Evolutionary conservation across 2,113 vertebrate genomes (phyloP).

Genomic region (Mastomys coucha): DNA sequence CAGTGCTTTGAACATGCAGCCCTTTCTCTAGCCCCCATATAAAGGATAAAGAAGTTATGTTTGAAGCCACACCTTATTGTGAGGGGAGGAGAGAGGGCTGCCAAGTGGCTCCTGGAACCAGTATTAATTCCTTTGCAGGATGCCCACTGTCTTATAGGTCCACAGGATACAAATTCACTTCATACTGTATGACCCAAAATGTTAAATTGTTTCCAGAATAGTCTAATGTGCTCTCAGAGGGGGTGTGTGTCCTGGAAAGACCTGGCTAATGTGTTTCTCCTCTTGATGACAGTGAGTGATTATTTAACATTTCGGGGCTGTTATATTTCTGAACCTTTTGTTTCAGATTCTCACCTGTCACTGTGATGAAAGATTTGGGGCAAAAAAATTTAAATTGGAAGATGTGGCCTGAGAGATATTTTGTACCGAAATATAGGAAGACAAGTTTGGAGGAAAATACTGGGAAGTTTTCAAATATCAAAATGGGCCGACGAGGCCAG

Average conservation of each 20-base stretch:
- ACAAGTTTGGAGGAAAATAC: conserved; percentile 11
- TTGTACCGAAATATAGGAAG: background rate
- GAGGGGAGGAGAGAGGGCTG: background rate
- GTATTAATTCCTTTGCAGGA: conserved; percentile 50
- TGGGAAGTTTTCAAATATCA: background rate
- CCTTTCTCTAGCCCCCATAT: background rate
- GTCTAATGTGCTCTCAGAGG: conserved; percentile 52
- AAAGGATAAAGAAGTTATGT: background rate
- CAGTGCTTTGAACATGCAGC: conserved; percentile 23
- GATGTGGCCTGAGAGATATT: background rate
- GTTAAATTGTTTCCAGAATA: conserved; percentile 59
- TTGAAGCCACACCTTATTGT: conserved; percentile 17
- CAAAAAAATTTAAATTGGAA: conserved; percentile 29
- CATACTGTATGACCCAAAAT: conserved; percentile 54
- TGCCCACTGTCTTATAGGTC: background rate
- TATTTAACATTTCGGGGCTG: conserved; percentile 65
- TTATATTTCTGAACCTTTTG: conserved; percentile 68
- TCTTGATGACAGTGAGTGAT: conserved; percentile 50
- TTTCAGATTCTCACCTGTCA: conserved; percentile 63
- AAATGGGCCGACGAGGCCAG: background rate
- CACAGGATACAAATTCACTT: conserved; percentile 55
- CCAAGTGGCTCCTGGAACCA: background rate
- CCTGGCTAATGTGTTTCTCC: conserved; percentile 43
- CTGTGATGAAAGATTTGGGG: conserved; percentile 48
- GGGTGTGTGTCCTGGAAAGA: conserved; percentile 37